Evolutionary conservation across 2,888 invertebrate species (phyloP).

Genomic region (Cactoblastis cactorum): DNA sequence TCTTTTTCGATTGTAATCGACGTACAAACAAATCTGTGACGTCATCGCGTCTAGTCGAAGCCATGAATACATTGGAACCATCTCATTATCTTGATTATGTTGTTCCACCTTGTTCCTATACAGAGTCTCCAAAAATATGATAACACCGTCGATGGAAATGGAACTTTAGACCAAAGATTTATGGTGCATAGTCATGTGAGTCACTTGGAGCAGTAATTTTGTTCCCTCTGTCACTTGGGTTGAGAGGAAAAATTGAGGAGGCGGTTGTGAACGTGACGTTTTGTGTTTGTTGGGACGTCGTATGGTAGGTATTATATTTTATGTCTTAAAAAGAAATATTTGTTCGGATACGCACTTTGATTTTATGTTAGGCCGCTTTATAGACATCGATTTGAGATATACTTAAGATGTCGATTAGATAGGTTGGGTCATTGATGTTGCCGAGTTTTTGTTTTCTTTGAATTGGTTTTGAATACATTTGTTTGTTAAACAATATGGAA

Average conservation of each 20-base stretch:
- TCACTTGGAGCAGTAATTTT: neutral
- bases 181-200: neutral
- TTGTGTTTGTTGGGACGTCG: neutral
- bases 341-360: conserved; percentile 10
- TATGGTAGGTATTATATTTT: conserved; percentile 8
- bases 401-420: neutral
- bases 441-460: neutral
- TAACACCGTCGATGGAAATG: neutral
- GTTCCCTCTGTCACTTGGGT: conserved; percentile 1
- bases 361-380: conserved; percentile 6
- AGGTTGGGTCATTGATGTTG: neutral
- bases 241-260: conserved; percentile 7
- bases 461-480: neutral
- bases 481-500: no score
- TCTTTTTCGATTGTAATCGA: neutral
- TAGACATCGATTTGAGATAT: conserved; percentile 5
- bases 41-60: neutral
- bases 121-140: conserved; percentile 1
- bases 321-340: conserved; percentile 5
- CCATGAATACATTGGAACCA: conserved; percentile 3
- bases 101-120: conserved; percentile 10
- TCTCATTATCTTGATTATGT: conserved; percentile 16
- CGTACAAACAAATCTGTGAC: conserved; percentile 2
- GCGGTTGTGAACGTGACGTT: conserved; percentile 2
- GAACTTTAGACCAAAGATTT: neutral